These are phyloP conservation scores for Chamaetylas fuelleborni DNA, from an alignment of 2,113 vertebrate species.

Conservation along the genomic window DNA sequence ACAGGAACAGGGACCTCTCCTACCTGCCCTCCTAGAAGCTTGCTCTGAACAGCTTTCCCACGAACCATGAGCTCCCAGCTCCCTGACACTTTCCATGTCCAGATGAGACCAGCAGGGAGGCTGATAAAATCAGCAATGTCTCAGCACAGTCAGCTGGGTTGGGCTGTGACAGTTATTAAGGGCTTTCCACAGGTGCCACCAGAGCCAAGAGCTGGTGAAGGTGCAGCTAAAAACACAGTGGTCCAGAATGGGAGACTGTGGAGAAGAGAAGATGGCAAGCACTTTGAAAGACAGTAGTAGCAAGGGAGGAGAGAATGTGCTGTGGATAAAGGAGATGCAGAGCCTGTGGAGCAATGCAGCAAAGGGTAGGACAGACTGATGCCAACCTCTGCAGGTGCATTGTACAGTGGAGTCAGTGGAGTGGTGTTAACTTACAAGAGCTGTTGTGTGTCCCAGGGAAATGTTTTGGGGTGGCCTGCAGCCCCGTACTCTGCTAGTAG, in stretches of 20 bases:
- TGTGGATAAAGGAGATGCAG: not conserved
- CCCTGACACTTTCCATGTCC: not conserved
- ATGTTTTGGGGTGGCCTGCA: not conserved
- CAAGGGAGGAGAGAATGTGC: not conserved
- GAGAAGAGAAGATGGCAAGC: not conserved
- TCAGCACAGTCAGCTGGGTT: not conserved
- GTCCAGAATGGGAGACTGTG: not conserved
- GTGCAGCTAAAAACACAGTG: not conserved
- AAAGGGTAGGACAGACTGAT: not conserved
- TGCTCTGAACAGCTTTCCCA: not conserved
- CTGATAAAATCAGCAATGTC: not conserved
- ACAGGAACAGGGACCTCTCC: not conserved
- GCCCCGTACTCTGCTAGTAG: not conserved
- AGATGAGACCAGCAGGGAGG: not conserved
- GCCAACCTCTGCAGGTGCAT: not conserved
- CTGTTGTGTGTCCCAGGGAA: not conserved
- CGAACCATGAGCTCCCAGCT: not conserved
- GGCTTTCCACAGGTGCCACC: not conserved
- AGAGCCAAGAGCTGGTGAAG: not conserved
- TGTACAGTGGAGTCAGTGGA: not conserved
- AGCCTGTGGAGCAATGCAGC: fast-evolving
- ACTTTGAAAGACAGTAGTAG: not conserved
- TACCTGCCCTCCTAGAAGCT: not conserved
- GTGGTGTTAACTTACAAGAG: not conserved
- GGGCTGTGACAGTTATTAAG: fast-evolving